Base-by-base conservation (phyloP, 2,113 vertebrate species). In the Colossoma macropomum region DNA sequence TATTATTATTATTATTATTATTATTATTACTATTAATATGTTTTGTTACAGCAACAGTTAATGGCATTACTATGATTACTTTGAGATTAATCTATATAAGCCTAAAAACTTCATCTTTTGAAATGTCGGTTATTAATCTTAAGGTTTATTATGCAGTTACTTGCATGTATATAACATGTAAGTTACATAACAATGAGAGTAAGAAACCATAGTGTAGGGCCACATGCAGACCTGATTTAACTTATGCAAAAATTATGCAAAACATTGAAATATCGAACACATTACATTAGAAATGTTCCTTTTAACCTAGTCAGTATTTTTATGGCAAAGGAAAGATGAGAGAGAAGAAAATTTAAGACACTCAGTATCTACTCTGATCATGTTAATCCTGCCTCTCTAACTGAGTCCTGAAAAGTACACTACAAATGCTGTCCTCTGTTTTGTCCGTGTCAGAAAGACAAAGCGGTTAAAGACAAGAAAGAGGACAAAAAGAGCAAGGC, bases 401-500 rank as follows among this genome's bases (percentile, higher is more conserved):
- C 17, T 10, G 21, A 68, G 5, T 28, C 16, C 15, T 21, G 16
- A 50, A 80, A 25, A 68, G 50, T 76, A 23, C n/a, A 34, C 15
- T 50, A 56, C 56, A 81, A 73, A 48, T 16, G 8, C 21, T 30
- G 30, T 71, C 12, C 19, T 45, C 23, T 69, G 32, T 38, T 80
- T 48, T 69, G 19, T 56, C 3, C 60, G 60, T 59, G 81, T 45
- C 91, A 98, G 97, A 98, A 96, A 95, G 96, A 96, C 90, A 97
- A 97, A 90, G 94, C 92, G 82, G 95, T 95, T 90, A 96, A 95
- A 81, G 95, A 97, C 86, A 95, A 94, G 87, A 96, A 96, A 91
- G 96, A 95, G 90, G 95, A 97, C 92, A 97, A 96, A 89, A 96
- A 95, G 90, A 92, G 92, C 92, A 97, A 97, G 95, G 95, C 89